Conservation (phyloP, 2,113 vertebrate species). For the Chaetura pelagica region DNA sequence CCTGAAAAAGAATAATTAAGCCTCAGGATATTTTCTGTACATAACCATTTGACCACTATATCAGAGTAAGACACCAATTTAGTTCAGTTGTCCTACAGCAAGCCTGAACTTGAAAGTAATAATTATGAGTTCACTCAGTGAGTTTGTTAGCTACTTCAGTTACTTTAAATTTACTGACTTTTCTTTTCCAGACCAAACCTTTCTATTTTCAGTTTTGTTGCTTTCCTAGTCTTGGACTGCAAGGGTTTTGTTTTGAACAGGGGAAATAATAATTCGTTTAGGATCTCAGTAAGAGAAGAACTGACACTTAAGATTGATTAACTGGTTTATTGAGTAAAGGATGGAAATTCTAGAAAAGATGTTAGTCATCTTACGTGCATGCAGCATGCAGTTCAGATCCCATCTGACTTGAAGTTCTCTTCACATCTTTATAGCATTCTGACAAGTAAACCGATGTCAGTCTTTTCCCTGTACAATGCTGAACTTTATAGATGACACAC, state of each 20-base stretch:
- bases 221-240: neutral
- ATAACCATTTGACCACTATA: neutral
- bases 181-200: neutral
- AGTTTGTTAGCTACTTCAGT: neutral
- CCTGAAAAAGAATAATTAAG: neutral
- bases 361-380: rapidly evolving
- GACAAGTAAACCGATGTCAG: neutral
- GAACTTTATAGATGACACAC: neutral
- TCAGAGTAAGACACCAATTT: neutral
- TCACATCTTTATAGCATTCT: neutral
- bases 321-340: neutral
- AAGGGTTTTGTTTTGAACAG: neutral
- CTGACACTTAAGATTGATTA: neutral
- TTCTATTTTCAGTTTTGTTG: neutral
- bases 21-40: neutral
- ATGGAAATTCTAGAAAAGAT: neutral
- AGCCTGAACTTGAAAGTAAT: neutral
- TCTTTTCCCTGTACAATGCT: neutral
- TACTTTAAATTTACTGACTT: neutral
- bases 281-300: neutral
- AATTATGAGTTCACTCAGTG: neutral
- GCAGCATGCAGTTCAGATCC: neutral
- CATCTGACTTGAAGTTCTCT: neutral
- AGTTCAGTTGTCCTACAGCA: neutral
- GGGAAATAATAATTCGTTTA: neutral